Conservation (phyloP, 2,888 invertebrate genomes). For the Deroplatys truncata region DNA sequence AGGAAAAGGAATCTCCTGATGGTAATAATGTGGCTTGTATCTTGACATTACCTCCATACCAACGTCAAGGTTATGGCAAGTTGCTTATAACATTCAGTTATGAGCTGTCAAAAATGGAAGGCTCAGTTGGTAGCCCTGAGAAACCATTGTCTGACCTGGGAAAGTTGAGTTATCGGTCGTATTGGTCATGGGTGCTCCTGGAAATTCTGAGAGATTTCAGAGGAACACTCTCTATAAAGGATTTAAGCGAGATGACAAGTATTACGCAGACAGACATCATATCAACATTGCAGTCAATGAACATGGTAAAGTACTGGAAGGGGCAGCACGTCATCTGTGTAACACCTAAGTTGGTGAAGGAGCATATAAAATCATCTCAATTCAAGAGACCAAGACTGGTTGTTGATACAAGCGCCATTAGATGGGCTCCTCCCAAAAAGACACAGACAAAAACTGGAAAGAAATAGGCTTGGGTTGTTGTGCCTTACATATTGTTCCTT, state of each 20-base stretch:
- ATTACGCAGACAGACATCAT: slow-evolving; percentile 95
- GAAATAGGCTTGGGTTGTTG: slow-evolving; percentile 6
- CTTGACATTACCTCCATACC: slow-evolving; percentile 92
- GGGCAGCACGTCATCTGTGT: slow-evolving; percentile 98
- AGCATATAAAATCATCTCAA: slow-evolving; percentile 85
- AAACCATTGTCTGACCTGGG: slow-evolving; percentile 96
- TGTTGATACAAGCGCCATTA: slow-evolving; percentile 74
- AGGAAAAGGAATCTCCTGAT: slow-evolving; percentile 96
- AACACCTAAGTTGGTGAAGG: slow-evolving; percentile 90
- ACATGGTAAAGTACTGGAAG: slow-evolving; percentile 99
- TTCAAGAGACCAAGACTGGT: slow-evolving; percentile 85
- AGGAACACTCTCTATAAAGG: slow-evolving; percentile 83
- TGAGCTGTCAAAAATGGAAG: slow-evolving; percentile 90
- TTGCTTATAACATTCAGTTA: slow-evolving; percentile 95
- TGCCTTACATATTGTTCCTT: not conserved
- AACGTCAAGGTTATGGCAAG: slow-evolving; percentile 96
- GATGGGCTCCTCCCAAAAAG: slow-evolving; percentile 72
- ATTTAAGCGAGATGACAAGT: slow-evolving; percentile 70
- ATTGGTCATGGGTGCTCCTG: slow-evolving; percentile 94
- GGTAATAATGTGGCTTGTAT: slow-evolving; percentile 95
- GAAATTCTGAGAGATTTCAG: slow-evolving; percentile 86
- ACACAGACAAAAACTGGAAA: slow-evolving; percentile 27
- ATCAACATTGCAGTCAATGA: slow-evolving; percentile 93
- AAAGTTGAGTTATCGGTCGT: slow-evolving; percentile 91
- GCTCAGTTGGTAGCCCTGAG: slow-evolving; percentile 94